A percentile compares a stretch with the other conserved stretches of the same genome.
These are phyloP conservation scores for Lottia scabra DNA, from an alignment of 2,888 invertebrate genomes.

Conservation along the genomic window DNA sequence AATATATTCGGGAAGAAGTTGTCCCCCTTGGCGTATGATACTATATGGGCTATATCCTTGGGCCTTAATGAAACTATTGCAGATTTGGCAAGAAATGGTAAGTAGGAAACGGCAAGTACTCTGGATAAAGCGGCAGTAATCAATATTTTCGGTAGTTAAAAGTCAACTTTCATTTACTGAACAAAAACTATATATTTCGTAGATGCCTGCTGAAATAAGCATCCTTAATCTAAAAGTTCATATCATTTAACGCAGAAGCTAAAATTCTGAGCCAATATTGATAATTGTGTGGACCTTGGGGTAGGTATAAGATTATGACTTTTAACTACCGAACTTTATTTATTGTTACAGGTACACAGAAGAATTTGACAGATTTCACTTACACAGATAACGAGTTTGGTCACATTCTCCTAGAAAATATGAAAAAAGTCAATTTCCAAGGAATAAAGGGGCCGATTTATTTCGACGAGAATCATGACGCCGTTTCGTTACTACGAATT, in stretches of 20 bases:
- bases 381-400: conserved; percentile 23
- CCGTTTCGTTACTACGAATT: conserved; percentile 18
- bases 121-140: too few species aligned
- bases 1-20: conserved; percentile 1
- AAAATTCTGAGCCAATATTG: too few species aligned
- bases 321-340: not conserved
- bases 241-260: too few species aligned
- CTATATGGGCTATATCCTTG: conserved; percentile 12
- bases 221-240: too few species aligned
- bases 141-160: too few species aligned
- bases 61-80: conserved; percentile 6
- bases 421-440: conserved; percentile 23
- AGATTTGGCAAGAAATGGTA: conserved; percentile 5
- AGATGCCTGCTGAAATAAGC: too few species aligned
- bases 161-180: too few species aligned
- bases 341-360: conserved; percentile 12
- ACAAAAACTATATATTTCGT: too few species aligned
- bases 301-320: too few species aligned
- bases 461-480: conserved; percentile 24
- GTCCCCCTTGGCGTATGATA: conserved; percentile 6
- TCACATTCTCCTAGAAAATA: conserved; percentile 13
- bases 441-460: conserved; percentile 23
- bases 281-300: too few species aligned
- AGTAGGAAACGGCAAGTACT: not conserved
- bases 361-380: conserved; percentile 23